These are phyloP conservation scores for Eubasilissa regina DNA, from an alignment of 1,140 invertebrate species.

Conservation along the genomic window DNA sequence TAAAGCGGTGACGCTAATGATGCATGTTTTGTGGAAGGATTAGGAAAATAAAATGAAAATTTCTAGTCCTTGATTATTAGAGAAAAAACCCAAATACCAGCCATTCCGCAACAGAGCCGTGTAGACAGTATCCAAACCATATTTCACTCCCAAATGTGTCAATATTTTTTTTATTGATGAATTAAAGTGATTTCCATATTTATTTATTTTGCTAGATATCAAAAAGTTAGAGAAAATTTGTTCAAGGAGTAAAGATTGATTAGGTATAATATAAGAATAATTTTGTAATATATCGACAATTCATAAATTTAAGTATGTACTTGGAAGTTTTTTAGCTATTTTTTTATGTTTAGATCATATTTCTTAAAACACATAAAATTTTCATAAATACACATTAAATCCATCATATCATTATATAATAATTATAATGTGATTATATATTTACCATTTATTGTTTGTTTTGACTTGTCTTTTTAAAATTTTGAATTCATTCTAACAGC, in stretches of 20 bases:
- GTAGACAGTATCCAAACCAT: too few relatives aligned
- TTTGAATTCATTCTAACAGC: too few relatives aligned
- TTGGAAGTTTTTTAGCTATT: slow-evolving; percentile 2
- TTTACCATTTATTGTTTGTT: too few relatives aligned
- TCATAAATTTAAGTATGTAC: slow-evolving; percentile 15
- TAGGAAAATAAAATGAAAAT: too few relatives aligned
- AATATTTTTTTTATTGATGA: not conserved
- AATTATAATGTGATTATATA: too few relatives aligned
- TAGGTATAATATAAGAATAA: not conserved
- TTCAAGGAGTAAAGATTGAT: slow-evolving; percentile 16
- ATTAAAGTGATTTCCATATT: not conserved
- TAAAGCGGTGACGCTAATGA: too few relatives aligned
- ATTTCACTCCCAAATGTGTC: not conserved
- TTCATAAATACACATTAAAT: not conserved
- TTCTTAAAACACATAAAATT: not conserved
- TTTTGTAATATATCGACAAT: slow-evolving; percentile 15
- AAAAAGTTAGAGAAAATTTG: slow-evolving; percentile 1
- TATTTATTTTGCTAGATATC: not conserved
- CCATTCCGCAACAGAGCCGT: too few relatives aligned
- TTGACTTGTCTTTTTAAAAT: too few relatives aligned
- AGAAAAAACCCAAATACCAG: too few relatives aligned
- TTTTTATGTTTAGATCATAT: slow-evolving; percentile 6
- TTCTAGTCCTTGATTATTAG: too few relatives aligned
- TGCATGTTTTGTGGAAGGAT: too few relatives aligned
- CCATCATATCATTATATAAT: too few relatives aligned